Conservation (phyloP, 1,140 invertebrate species). For the Cotesia typhae region DNA sequence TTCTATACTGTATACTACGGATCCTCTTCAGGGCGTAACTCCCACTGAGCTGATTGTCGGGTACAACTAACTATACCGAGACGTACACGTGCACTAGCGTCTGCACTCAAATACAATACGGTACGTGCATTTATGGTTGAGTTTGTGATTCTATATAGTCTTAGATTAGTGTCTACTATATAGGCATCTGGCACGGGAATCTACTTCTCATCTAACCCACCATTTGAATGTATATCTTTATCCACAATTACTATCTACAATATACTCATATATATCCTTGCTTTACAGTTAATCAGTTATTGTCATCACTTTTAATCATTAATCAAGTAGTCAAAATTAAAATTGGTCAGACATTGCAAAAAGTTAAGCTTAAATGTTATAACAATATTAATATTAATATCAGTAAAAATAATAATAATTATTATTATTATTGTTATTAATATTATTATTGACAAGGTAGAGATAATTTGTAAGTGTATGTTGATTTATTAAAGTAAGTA, state of each 20-base stretch:
- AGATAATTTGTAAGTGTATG: constrained; percentile 1
- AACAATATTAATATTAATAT: no score
- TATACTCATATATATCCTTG: no score
- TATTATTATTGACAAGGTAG: not conserved
- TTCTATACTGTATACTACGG: not conserved
- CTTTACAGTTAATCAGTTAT: no score
- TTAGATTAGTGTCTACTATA: not conserved
- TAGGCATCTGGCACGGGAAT: constrained; percentile 1
- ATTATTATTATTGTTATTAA: no score
- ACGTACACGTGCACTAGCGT: constrained; percentile 5
- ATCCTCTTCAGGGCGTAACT: constrained; percentile 19
- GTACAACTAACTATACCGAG: constrained; percentile 1
- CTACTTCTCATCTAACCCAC: constrained; percentile 10
- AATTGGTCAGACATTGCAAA: not conserved
- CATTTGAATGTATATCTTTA: not conserved
- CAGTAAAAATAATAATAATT: no score
- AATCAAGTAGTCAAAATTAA: constrained; percentile 16
- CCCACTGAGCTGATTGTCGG: constrained; percentile 6
- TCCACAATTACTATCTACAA: no score
- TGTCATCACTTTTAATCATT: not conserved
- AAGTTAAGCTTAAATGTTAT: no score
- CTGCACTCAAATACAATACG: not conserved
- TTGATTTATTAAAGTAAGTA: not conserved
- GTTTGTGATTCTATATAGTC: not conserved
- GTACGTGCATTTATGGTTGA: not conserved